phyloP scores from a whole-genome alignment of 2,888 invertebrate genomes.

The Spatulosminthurus flaviceps region DNA sequence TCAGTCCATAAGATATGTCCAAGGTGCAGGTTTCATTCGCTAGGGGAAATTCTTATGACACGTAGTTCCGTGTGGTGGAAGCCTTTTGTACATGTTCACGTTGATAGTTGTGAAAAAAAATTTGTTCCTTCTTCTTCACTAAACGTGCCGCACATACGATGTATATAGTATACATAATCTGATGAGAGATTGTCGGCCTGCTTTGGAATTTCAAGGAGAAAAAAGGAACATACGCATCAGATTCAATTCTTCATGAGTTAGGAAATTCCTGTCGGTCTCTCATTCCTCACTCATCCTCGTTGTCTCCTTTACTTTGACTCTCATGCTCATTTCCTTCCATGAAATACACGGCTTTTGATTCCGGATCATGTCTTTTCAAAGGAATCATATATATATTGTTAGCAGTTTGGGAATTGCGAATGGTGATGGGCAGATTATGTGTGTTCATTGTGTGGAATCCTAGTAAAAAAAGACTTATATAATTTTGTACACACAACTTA shows the following conservation, averaged over 20 bases:
- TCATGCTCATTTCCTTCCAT: background rate
- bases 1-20: too few relatives aligned
- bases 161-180: too few relatives aligned
- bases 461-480: background rate
- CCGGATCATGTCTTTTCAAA: background rate
- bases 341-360: slow-evolving; percentile 13
- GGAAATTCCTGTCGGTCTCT: slow-evolving; percentile 25
- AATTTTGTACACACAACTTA: background rate
- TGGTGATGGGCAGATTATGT: background rate
- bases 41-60: too few relatives aligned
- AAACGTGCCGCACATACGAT: slow-evolving; percentile 2
- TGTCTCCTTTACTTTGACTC: too few relatives aligned
- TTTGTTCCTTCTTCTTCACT: background rate
- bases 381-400: background rate
- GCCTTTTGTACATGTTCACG: too few relatives aligned
- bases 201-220: background rate
- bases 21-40: too few relatives aligned
- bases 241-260: slow-evolving; percentile 22
- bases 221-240: slow-evolving; percentile 23
- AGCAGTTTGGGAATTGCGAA: background rate
- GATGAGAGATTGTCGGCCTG: background rate
- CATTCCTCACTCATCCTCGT: background rate
- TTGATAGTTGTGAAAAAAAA: too few relatives aligned
- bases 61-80: too few relatives aligned
- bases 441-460: background rate